Evolutionary conservation across 2,888 invertebrate genomes (phyloP), one percentile per base, ranked within the genome.

Genomic region (Itoplectis maculator): DNA sequence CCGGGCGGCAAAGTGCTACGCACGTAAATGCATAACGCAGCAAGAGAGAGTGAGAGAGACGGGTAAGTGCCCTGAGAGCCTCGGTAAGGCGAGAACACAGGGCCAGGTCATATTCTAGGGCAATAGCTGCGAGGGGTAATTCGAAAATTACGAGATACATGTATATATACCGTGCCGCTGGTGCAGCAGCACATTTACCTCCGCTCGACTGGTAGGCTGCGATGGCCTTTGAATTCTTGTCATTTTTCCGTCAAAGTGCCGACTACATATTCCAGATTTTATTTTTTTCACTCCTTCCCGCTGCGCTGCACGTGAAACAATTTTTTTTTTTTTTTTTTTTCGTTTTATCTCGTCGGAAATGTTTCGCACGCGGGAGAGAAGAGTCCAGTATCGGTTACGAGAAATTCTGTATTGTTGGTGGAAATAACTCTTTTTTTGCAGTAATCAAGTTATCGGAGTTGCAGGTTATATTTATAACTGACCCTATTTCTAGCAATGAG

Each of bases 1-100:
- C 61, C 61, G 9, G n/a, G n/a, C 37, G 23, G 20, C n/a, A 45
- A 65, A 65, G 35, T 68, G 69, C n/a, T 20, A 54, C 69, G 9
- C 54, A 40, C 20, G 49, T 51, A 20, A 69, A 40, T 54, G 54
- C 15, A 69, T 3, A 69, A 37, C 20, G 20, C 20, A 15, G 59
- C 15, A 15, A n/a, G 35, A 59, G 35, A 59, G 20, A 18, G 61
- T n/a, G 40, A 29, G 37, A n/a, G 8, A 54, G 13, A 11, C 29
- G 29, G 29, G 23, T 59, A 59, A 59, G 15, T 59, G 29, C 35
- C 29, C 15, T 59, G 15, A 37, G 37, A 61, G 35, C 29, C 29
- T n/a, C 3, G 11, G 35, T 18, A 35, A 37, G 15, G 18, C 61
- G 11, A 61, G 61, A 37, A 7, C 15, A 8, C 8, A 40, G 2